Conservation (phyloP, 2,113 vertebrate genomes). For the Phalacrocorax aristotelis region DNA sequence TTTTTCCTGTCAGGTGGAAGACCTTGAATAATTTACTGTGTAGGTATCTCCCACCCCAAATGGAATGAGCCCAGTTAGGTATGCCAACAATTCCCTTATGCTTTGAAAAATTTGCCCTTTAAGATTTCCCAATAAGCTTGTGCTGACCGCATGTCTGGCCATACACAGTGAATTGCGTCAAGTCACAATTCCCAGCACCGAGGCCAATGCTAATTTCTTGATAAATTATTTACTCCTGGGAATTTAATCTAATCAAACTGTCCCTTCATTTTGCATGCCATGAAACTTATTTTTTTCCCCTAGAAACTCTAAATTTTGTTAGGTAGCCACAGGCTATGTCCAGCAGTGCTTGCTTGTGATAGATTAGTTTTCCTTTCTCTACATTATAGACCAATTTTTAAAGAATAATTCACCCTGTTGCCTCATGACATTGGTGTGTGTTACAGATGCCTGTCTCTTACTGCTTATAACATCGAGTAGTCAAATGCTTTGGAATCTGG, state of each 20-base stretch:
- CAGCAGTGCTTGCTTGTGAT: background rate
- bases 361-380: background rate
- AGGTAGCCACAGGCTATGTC: background rate
- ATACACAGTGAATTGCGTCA: background rate
- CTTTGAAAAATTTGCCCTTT: background rate
- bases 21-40: background rate
- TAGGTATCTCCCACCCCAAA: background rate
- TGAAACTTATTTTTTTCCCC: background rate
- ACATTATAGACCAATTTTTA: background rate
- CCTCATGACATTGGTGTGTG: background rate
- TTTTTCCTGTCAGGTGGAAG: background rate
- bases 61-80: background rate
- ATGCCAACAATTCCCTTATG: background rate
- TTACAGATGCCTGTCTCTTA: background rate
- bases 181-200: background rate
- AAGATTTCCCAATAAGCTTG: background rate
- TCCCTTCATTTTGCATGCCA: background rate
- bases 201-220: background rate
- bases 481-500: background rate
- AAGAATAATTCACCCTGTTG: background rate
- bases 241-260: background rate
- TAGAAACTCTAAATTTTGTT: background rate
- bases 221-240: background rate
- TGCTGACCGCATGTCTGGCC: background rate
- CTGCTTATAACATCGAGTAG: background rate